phyloP scores from a whole-genome alignment of 2,888 invertebrate genomes.

The Plebejus anna region DNA sequence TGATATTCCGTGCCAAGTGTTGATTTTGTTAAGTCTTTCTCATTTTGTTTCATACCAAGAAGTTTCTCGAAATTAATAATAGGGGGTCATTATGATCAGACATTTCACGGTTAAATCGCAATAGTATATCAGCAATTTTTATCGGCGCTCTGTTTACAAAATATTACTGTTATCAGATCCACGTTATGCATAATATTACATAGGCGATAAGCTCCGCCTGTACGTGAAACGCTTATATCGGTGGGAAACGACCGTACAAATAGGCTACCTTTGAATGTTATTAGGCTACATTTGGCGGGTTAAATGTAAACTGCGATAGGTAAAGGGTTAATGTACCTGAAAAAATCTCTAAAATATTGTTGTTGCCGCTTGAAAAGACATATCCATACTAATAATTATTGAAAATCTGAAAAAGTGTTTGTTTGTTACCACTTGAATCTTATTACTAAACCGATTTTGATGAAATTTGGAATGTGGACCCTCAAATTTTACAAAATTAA shows the following conservation, averaged over 20 bases:
- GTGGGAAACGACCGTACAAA: slow-evolving; percentile 20
- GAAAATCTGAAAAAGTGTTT: too few relatives aligned
- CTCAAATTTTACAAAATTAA: too few relatives aligned
- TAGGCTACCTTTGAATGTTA: slow-evolving; percentile 7
- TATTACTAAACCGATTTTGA: not conserved
- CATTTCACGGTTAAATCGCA: not conserved
- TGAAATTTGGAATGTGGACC: not conserved
- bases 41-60: not conserved
- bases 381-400: too few relatives aligned
- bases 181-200: slow-evolving; percentile 25
- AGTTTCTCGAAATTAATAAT: not conserved
- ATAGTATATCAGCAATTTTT: not conserved
- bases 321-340: not conserved
- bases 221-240: not conserved
- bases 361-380: not conserved
- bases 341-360: not conserved
- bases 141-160: slow-evolving; percentile 24
- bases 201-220: not conserved
- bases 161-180: slow-evolving; percentile 9
- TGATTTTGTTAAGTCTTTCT: not conserved
- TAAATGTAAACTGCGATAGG: not conserved
- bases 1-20: too few relatives aligned
- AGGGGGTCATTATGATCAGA: not conserved
- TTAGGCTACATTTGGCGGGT: slow-evolving; percentile 3
- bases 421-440: not conserved